A percentile compares a stretch with the other conserved stretches of the same genome.
These are phyloP conservation scores for Euproctis similis DNA, from an alignment of 2,888 invertebrate genomes.

Conservation along the genomic window DNA sequence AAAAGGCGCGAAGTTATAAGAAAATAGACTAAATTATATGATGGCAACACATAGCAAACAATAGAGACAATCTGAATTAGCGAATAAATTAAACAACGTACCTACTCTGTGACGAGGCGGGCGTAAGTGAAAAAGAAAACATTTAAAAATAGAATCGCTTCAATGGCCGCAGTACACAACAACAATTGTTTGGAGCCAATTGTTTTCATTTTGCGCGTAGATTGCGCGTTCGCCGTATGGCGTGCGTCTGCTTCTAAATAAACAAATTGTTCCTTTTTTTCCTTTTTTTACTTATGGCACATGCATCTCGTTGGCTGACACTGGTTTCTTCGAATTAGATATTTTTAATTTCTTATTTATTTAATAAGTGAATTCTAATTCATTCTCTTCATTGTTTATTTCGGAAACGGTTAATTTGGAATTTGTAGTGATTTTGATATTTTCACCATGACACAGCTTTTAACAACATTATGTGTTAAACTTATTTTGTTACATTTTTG, in stretches of 20 bases:
- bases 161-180: constrained; percentile 49
- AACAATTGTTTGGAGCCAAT: constrained; percentile 57
- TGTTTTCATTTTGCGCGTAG: constrained; percentile 69
- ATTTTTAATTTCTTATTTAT: no score
- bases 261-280: constrained; percentile 46
- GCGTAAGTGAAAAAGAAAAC: constrained; percentile 30
- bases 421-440: constrained; percentile 1
- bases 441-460: constrained; percentile 3
- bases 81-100: constrained; percentile 37
- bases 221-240: constrained; percentile 53
- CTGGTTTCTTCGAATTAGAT: constrained; percentile 7
- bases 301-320: constrained; percentile 17
- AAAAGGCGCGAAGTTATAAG: no score
- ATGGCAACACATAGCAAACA: constrained; percentile 6
- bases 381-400: not conserved
- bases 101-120: constrained; percentile 21
- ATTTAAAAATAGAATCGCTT: constrained; percentile 34
- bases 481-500: constrained; percentile 8
- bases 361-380: no score
- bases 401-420: not conserved
- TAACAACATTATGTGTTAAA: no score
- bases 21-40: no score
- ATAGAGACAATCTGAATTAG: constrained; percentile 17
- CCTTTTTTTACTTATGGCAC: constrained; percentile 30
- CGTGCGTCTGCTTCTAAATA: constrained; percentile 55